These are phyloP conservation scores for Coelopa pilipes DNA, from an alignment of 2,888 invertebrate species.

Conservation along the genomic window DNA sequence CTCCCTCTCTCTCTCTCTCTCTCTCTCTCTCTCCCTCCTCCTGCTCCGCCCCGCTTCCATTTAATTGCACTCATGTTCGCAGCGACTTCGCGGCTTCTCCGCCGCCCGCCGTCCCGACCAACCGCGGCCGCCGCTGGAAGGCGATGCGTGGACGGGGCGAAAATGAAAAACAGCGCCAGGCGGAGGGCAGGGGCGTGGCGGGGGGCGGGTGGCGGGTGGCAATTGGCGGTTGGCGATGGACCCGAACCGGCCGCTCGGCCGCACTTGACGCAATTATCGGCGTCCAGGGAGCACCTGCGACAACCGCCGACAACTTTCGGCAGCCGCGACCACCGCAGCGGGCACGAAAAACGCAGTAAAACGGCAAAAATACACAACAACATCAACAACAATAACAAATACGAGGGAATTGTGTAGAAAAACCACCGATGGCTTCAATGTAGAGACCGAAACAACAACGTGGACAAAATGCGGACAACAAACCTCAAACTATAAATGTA, in stretches of 20 bases:
- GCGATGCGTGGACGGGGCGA: no score
- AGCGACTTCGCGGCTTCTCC: not conserved
- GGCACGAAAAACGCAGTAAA: not conserved
- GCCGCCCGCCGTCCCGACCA: not conserved
- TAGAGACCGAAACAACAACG: no score
- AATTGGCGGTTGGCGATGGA: not conserved
- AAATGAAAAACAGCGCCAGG: no score
- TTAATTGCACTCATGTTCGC: constrained; percentile 10
- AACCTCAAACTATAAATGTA: not conserved
- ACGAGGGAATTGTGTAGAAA: no score
- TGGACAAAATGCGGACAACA: no score
- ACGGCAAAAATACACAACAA: not conserved
- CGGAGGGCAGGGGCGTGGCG: no score
- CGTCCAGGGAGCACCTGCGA: constrained; percentile 30
- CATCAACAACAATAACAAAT: not conserved
- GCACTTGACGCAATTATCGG: constrained; percentile 35
- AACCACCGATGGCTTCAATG: no score
- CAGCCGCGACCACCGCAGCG: constrained; percentile 23
- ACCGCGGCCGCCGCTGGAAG: not conserved
- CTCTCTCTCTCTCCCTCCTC: no score
- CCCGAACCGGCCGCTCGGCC: not conserved
- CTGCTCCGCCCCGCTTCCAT: not conserved
- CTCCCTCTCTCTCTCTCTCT: no score
- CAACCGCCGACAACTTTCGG: constrained; percentile 27
- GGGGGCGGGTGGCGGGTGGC: no score